A percentile compares a stretch with the other conserved stretches of the same genome.
phyloP scores from a whole-genome alignment of 2,113 vertebrate species.

The Chamaea fasciata region DNA sequence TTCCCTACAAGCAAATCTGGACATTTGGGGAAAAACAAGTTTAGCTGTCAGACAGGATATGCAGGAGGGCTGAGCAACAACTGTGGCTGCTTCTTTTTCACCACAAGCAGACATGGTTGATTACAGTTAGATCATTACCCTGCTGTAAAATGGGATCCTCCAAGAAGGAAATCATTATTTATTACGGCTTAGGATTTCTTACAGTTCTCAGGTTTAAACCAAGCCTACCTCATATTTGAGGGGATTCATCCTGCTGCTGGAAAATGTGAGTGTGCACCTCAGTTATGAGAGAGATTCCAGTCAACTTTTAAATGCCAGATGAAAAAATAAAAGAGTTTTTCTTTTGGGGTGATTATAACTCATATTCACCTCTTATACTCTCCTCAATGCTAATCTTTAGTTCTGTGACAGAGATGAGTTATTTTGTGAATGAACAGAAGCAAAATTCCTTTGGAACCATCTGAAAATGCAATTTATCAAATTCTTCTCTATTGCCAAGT shows the following conservation, averaged over 20 bases:
- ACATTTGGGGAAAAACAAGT: neutral
- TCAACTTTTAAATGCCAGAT: neutral
- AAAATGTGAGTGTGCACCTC: neutral
- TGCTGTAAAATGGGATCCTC: neutral
- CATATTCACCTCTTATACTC: neutral
- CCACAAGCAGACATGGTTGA: conserved; percentile 29
- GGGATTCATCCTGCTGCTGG: neutral
- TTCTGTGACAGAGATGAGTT: neutral
- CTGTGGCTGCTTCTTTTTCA: neutral
- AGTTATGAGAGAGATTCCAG: neutral
- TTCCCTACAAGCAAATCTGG: neutral
- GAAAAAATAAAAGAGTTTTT: neutral
- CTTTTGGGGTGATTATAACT: neutral
- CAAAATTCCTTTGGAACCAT: neutral
- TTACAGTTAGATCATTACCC: conserved; percentile 51
- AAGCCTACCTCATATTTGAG: neutral
- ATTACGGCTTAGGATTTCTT: neutral
- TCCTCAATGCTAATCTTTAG: neutral
- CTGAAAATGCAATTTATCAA: neutral
- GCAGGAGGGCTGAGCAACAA: neutral
- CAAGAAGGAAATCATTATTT: neutral
- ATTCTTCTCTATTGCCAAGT: neutral
- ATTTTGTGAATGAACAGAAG: neutral
- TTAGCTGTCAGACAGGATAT: neutral
- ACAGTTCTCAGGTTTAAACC: neutral